Evolutionary conservation across 2,888 invertebrate species (phyloP).

Genomic region (Acrobasis suavella): DNA sequence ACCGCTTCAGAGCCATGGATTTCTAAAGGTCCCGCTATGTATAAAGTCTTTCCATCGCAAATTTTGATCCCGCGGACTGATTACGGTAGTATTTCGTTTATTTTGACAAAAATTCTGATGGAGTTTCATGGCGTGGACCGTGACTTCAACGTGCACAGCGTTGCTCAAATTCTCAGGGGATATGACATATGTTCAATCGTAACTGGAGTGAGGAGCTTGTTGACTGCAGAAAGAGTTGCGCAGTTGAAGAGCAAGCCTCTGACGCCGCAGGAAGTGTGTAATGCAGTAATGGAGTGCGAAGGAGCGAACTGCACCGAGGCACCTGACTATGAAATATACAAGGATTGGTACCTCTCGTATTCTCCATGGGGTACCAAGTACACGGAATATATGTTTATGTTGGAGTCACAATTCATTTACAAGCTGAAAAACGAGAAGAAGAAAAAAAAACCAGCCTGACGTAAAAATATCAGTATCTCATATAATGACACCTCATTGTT

Average conservation of each 20-base stretch:
- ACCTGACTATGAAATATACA: conserved; percentile 70
- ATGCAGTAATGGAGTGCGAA: conserved; percentile 59
- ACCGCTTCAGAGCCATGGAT: conserved; percentile 87
- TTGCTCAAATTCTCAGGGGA: conserved; percentile 79
- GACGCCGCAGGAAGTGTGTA: conserved; percentile 73
- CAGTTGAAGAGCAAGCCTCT: conserved; percentile 78
- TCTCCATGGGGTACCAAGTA: conserved; percentile 60
- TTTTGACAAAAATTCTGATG: conserved; percentile 81
- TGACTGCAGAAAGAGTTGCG: conserved; percentile 76
- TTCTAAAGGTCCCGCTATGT: conserved; percentile 66
- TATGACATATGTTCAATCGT: conserved; percentile 78
- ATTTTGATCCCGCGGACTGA: conserved; percentile 81
- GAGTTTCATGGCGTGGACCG: conserved; percentile 82
- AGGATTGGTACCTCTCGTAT: conserved; percentile 72
- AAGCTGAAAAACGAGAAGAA: conserved; percentile 67
- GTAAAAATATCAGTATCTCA: too few relatives aligned
- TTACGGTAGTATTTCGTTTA: conserved; percentile 81
- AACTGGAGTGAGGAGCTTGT: conserved; percentile 62
- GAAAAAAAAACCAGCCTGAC: conserved; percentile 37
- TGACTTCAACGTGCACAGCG: conserved; percentile 81
- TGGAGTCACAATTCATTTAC: conserved; percentile 55
- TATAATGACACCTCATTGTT: too few relatives aligned
- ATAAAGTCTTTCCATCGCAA: conserved; percentile 82
- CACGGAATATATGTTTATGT: conserved; percentile 56
- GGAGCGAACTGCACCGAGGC: conserved; percentile 59